Evolutionary conservation across 1,140 invertebrate species (phyloP).

Genomic region (Drosophila lowei): DNA sequence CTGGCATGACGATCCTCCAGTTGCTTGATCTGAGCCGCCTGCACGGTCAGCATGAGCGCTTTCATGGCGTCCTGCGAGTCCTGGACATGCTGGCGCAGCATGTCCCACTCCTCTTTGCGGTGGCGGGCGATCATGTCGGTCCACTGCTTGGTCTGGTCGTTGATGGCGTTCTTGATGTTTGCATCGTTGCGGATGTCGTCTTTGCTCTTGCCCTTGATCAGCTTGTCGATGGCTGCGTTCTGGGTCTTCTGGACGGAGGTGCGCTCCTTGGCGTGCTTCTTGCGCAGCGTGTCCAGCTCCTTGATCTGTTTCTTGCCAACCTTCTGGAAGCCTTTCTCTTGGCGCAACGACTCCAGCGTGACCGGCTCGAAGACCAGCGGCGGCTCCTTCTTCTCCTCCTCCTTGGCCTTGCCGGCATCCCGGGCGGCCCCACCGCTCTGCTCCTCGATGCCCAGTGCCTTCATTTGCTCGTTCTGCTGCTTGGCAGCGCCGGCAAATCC

Average conservation of each 20-base stretch:
- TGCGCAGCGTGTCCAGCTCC: conserved; percentile 95
- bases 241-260: conserved; percentile 96
- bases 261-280: conserved; percentile 97
- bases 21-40: conserved; percentile 94
- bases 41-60: conserved; percentile 93
- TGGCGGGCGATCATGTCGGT: conserved; percentile 94
- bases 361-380: conserved; percentile 94
- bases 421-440: conserved; percentile 85
- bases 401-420: conserved; percentile 84
- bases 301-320: conserved; percentile 98
- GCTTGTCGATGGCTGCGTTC: conserved; percentile 96
- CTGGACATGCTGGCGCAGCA: conserved; percentile 91
- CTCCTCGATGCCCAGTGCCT: conserved; percentile 96
- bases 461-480: conserved; percentile 95
- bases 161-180: conserved; percentile 90
- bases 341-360: conserved; percentile 93
- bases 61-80: conserved; percentile 93
- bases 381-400: conserved; percentile 89
- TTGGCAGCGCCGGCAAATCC: conserved; percentile 94
- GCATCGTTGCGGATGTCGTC: conserved; percentile 91
- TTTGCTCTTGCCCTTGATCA: conserved; percentile 96
- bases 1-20: conserved; percentile 94
- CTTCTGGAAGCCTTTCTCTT: conserved; percentile 97
- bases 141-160: conserved; percentile 97
- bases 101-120: conserved; percentile 95